Percentiles rank a stretch among this genome's conserved stretches.
Conservation (phyloP, 2,888 invertebrate species). For the Eupeodes luniger region DNA sequence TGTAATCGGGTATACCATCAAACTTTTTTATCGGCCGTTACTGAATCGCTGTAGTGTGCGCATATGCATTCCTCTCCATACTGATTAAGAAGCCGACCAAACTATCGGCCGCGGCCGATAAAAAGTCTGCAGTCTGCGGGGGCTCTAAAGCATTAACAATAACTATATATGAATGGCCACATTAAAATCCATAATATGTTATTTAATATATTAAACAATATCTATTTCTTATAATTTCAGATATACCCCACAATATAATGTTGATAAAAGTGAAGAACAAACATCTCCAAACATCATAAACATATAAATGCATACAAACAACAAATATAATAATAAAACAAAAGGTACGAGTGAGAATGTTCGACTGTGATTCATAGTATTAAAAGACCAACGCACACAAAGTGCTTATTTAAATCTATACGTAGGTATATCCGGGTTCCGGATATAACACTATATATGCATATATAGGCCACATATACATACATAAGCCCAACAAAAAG, state of each 20-base stretch:
- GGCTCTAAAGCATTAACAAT: no score
- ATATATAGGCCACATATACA: background rate
- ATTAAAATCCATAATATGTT: no score
- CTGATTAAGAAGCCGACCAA: no score
- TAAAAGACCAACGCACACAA: slow-evolving; percentile 46
- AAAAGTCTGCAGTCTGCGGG: no score
- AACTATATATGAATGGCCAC: no score
- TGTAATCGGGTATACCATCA: no score
- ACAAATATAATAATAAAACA: background rate
- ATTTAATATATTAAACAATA: no score
- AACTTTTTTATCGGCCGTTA: no score
- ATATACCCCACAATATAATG: slow-evolving; percentile 44
- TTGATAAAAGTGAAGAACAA: slow-evolving; percentile 63
- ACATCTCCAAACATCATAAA: slow-evolving; percentile 7
- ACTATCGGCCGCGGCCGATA: no score
- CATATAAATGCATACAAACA: background rate
- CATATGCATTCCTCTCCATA: no score
- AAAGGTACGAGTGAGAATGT: slow-evolving; percentile 50
- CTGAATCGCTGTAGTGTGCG: no score
- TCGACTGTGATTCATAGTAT: slow-evolving; percentile 56
- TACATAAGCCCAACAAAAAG: background rate
- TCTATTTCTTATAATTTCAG: slow-evolving; percentile 10
- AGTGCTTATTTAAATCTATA: slow-evolving; percentile 42
- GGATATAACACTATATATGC: background rate
- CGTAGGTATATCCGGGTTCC: slow-evolving; percentile 10